Evolutionary conservation across 2,888 invertebrate species (phyloP).

Genomic region (Ophion ellenae): DNA sequence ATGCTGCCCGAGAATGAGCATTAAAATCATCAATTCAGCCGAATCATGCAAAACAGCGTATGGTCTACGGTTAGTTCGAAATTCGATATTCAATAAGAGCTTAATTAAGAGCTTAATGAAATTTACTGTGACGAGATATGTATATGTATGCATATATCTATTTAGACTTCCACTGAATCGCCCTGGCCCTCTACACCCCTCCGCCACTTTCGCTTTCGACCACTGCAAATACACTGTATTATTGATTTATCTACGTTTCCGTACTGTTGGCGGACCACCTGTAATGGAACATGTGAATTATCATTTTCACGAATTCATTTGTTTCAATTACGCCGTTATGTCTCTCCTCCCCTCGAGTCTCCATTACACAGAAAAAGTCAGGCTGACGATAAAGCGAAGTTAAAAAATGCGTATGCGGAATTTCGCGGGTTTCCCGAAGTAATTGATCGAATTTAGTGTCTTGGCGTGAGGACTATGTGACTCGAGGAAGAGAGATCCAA

Average conservation of each 20-base stretch:
- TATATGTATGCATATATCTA: constrained; percentile 8
- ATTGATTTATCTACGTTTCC: constrained; percentile 43
- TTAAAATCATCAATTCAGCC: constrained; percentile 41
- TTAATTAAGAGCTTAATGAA: constrained; percentile 70
- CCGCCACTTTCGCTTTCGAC: constrained; percentile 9
- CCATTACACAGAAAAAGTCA: constrained; percentile 8
- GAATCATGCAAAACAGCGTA: constrained; percentile 57
- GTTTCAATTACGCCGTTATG: constrained; percentile 13
- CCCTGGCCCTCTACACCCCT: too few relatives aligned
- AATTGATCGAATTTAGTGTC: constrained; percentile 30
- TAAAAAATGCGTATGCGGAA: not conserved
- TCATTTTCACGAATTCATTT: constrained; percentile 19
- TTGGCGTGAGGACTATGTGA: constrained; percentile 16
- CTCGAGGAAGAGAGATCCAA: not conserved
- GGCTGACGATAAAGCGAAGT: not conserved
- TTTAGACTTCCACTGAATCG: constrained; percentile 5
- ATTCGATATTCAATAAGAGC: constrained; percentile 68
- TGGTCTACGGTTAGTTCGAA: constrained; percentile 57
- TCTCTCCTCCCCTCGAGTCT: not conserved
- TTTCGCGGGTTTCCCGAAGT: not conserved
- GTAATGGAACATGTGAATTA: constrained; percentile 22
- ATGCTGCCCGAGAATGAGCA: constrained; percentile 11
- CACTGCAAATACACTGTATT: constrained; percentile 26
- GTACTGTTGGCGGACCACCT: constrained; percentile 5
- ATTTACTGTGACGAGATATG: constrained; percentile 52